Evolutionary conservation across 2,888 invertebrate species (phyloP).

Genomic region (Eumacrocentrus americanus): DNA sequence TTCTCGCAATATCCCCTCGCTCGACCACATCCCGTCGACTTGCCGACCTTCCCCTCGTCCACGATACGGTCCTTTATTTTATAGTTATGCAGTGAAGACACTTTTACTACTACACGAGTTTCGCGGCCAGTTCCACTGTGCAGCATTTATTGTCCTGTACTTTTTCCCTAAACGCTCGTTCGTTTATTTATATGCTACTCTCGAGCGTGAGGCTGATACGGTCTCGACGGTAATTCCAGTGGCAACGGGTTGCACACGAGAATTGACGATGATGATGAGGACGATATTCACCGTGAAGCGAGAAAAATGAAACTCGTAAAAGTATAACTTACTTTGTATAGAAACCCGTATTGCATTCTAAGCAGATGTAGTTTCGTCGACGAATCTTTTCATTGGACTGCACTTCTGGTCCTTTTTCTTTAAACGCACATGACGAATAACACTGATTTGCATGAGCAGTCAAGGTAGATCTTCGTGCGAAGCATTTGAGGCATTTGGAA

Average conservation of each 20-base stretch:
- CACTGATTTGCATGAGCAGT: constrained; percentile 67
- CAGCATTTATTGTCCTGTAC: constrained; percentile 49
- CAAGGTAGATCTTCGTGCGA: constrained; percentile 71
- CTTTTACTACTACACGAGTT: constrained; percentile 50
- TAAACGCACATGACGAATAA: constrained; percentile 35
- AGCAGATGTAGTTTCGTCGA: constrained; percentile 51
- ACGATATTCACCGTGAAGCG: neutral
- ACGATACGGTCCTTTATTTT: constrained; percentile 51
- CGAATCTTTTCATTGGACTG: constrained; percentile 6
- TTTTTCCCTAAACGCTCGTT: constrained; percentile 44
- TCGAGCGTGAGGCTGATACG: neutral
- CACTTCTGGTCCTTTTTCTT: neutral
- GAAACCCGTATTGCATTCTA: constrained; percentile 57
- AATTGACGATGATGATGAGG: neutral
- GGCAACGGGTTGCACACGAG: neutral
- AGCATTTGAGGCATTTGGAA: constrained; percentile 67
- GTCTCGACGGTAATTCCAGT: neutral
- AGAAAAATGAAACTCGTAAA: neutral
- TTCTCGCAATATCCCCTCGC: constrained; percentile 22
- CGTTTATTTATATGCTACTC: constrained; percentile 42
- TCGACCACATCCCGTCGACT: constrained; percentile 21
- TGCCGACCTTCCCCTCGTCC: constrained; percentile 19
- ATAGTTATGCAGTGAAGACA: constrained; percentile 56
- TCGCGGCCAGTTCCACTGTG: constrained; percentile 44
- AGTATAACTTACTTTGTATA: constrained; percentile 62